A percentile compares a stretch with the other conserved stretches of the same genome.
phyloP scores from a whole-genome alignment of 92 coral and sea anemone genomes.

The Zoanthus solanderi region DNA sequence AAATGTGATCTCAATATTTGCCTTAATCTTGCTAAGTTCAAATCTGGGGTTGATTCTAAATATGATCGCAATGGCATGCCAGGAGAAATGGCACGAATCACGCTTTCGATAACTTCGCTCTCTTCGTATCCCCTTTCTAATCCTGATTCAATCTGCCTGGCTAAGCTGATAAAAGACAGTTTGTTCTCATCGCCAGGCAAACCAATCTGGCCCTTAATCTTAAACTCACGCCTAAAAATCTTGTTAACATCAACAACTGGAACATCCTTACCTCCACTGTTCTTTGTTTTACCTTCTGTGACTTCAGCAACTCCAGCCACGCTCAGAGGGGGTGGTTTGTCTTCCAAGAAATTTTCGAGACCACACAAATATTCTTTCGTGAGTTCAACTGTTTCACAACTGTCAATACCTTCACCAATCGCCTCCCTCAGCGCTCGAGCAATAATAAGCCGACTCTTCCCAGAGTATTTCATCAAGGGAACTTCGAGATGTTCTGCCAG shows the following conservation, averaged over 20 bases:
- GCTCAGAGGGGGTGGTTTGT: constrained; percentile 12
- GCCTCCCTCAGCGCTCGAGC: constrained; percentile 40
- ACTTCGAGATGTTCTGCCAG: constrained; percentile 23
- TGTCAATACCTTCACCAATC: constrained; percentile 8
- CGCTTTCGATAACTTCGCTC: constrained; percentile 48
- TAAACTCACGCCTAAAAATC: constrained; percentile 62
- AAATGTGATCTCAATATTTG: constrained; percentile 47
- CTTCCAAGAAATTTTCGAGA: constrained; percentile 10
- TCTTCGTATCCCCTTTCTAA: constrained; percentile 55
- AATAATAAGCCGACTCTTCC: constrained; percentile 32
- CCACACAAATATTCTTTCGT: constrained; percentile 29
- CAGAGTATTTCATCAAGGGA: constrained; percentile 31
- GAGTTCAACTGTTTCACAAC: constrained; percentile 22
- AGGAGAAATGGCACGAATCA: constrained; percentile 60
- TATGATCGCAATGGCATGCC: constrained; percentile 61
- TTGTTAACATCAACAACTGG: constrained; percentile 58
- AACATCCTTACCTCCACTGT: constrained; percentile 22
- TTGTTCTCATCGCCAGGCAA: constrained; percentile 59
- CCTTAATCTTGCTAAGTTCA: constrained; percentile 55
- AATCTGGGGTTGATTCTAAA: constrained; percentile 54
- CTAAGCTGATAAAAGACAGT: constrained; percentile 61
- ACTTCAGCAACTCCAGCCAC: constrained; percentile 25
- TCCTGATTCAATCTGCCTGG: constrained; percentile 60
- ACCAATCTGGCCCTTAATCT: constrained; percentile 61
- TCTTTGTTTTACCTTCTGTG: constrained; percentile 17